Evolutionary conservation across 2,797 vertebrate genomes (phyloP).

Genomic region (Manis pentadactyla): DNA sequence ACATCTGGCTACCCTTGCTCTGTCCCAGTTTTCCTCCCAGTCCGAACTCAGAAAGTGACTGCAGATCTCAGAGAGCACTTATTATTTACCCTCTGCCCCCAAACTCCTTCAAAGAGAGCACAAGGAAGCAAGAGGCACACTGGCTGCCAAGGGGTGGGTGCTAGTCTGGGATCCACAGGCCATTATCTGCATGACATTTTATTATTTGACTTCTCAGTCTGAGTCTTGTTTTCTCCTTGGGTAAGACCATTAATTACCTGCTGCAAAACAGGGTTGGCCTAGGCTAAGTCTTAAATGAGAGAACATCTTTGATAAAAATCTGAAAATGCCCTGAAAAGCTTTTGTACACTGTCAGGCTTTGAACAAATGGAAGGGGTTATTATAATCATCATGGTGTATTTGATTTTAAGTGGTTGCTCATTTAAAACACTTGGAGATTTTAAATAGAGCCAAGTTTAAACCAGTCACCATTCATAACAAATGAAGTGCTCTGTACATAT

Average conservation of each 20-base stretch:
- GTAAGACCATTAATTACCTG: not conserved
- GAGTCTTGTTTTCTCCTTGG: not conserved
- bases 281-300: slow-evolving; percentile 19
- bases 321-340: slow-evolving; percentile 27
- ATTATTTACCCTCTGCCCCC: not conserved
- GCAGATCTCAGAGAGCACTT: not conserved
- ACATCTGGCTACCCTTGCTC: not conserved
- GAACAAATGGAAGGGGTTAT: slow-evolving; percentile 55
- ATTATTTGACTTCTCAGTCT: slow-evolving; percentile 11
- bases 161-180: not conserved
- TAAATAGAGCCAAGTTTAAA: slow-evolving; percentile 55
- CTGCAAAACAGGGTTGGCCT: not conserved
- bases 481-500: not conserved
- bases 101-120: not conserved
- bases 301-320: slow-evolving; percentile 1
- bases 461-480: not conserved
- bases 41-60: not conserved
- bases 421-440: slow-evolving; percentile 17
- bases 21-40: not conserved
- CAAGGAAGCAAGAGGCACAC: not conserved
- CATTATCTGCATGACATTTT: not conserved
- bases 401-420: slow-evolving; percentile 48
- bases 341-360: slow-evolving; percentile 40
- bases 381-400: slow-evolving; percentile 12
- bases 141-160: not conserved